Base-by-base conservation (phyloP, 2,113 vertebrate species). In the Clarias batrachus region DNA sequence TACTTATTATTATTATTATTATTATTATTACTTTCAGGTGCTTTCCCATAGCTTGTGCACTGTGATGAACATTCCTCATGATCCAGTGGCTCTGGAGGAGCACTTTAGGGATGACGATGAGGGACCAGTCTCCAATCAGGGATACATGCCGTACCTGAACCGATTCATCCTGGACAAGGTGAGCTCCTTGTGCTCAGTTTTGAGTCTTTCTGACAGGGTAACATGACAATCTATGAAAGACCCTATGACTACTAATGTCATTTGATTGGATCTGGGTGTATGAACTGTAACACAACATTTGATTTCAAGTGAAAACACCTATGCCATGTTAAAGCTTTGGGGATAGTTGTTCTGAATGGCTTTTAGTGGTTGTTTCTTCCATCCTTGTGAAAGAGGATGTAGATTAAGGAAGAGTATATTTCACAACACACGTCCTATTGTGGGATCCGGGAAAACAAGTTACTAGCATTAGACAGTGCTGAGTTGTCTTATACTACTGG, bases 101-200 rank as follows among this genome's bases (percentile, higher is more conserved):
- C 98, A 99, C 89, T 99, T 99, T 2, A 96, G 97, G 90, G 98
- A 99, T 0, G 97, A 99, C 9, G 98, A 99, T 3, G 97, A 99
- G 90, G 98, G 98, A 19, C 98, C 98, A 0, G 98, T 99, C 85
- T 99, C 98, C 90, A 99, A 96, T 91, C 98, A 99, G 91, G 98
- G 98, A 21, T 99, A 99, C 94, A 99, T 99, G 98, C 98, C 98
- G 0, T 99, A 99, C 90, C 96, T 99, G 87, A 98, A 97, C 93
- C 97, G 94, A 90, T 99, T 98, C 93, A 99, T 99, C 91, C 94
- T 99, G 94, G 98, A 99, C 90, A 99, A 99, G 96, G 98, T 97
- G 92, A 91, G 93, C 21, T 54, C 12, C 17, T 77, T 66, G 59
- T 12, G 25, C 48, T 30, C 12, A 2, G 37, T 33, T 19, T 59